Conservation (phyloP, 2,797 vertebrate genomes). For the Enteromius anoplus region DNA sequence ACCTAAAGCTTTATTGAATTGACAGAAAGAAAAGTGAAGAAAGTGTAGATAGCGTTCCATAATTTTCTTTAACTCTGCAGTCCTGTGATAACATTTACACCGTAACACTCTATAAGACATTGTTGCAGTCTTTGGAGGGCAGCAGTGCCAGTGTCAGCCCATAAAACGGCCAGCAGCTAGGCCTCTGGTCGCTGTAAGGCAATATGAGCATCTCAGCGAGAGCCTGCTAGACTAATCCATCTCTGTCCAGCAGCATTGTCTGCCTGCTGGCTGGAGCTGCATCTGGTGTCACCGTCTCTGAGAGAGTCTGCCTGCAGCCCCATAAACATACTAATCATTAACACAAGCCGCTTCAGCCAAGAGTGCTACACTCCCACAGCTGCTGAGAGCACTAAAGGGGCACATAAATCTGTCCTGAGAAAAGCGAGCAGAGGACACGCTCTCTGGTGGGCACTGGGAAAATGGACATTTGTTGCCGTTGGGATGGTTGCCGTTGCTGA, state of each 20-base stretch:
- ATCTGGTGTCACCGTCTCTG: constrained; percentile 39
- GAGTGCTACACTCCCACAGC: constrained; percentile 27
- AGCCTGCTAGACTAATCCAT: constrained; percentile 51
- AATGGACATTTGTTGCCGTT: constrained; percentile 44
- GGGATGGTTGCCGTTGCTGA: constrained; percentile 44
- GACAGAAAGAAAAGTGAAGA: not conserved
- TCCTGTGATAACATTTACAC: not conserved
- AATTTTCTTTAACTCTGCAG: not conserved
- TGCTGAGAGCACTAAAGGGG: constrained; percentile 35
- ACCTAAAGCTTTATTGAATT: not conserved
- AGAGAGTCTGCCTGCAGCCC: constrained; percentile 42
- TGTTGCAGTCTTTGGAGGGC: not conserved
- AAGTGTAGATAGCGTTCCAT: not conserved
- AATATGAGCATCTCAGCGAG: constrained; percentile 43
- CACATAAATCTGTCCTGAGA: constrained; percentile 47
- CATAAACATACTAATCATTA: constrained; percentile 55
- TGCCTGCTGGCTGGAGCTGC: constrained; percentile 37
- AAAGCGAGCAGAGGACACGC: constrained; percentile 45
- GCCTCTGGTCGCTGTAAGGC: constrained; percentile 7
- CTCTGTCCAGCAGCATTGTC: constrained; percentile 53
- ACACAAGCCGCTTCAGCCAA: constrained; percentile 45
- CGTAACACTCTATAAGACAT: not conserved
- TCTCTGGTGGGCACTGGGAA: constrained; percentile 49
- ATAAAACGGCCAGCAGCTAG: constrained; percentile 31
- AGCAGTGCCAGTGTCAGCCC: constrained; percentile 11